Percentiles rank a stretch among this genome's conserved stretches.
Conservation (phyloP, 1,140 invertebrate genomes). For the Drosophila busckii region DNA sequence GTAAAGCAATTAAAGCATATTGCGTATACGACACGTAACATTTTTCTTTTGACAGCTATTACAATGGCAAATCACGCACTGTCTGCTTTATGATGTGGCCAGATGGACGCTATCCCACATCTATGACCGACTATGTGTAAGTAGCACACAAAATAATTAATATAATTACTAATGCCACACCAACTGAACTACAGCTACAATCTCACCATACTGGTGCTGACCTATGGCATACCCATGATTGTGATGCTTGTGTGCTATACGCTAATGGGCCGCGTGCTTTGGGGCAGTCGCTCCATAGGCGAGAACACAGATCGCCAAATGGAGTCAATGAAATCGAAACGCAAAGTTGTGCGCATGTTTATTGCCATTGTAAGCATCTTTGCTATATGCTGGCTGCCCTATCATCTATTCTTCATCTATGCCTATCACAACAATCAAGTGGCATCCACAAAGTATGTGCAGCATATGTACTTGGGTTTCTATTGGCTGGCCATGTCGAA, state of each 20-base stretch:
- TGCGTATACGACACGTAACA: neutral
- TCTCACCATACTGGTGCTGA: slow-evolving; percentile 89
- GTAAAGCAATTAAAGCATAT: slow-evolving; percentile 8
- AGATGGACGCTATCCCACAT: slow-evolving; percentile 82
- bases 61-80: slow-evolving; percentile 80
- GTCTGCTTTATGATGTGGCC: slow-evolving; percentile 85
- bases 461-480: slow-evolving; percentile 90
- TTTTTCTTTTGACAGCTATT: slow-evolving; percentile 75
- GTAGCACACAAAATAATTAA: too few species aligned
- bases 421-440: slow-evolving; percentile 87
- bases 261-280: slow-evolving; percentile 86
- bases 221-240: slow-evolving; percentile 94
- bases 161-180: neutral
- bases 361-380: slow-evolving; percentile 86
- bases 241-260: slow-evolving; percentile 93
- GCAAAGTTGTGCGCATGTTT: slow-evolving; percentile 86
- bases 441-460: slow-evolving; percentile 85
- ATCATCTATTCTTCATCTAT: slow-evolving; percentile 93
- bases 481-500: slow-evolving; percentile 96
- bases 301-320: slow-evolving; percentile 91
- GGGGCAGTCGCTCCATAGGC: slow-evolving; percentile 91
- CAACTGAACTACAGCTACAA: slow-evolving; percentile 87
- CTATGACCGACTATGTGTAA: slow-evolving; percentile 82
- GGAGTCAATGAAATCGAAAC: slow-evolving; percentile 91
- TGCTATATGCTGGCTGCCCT: slow-evolving; percentile 93